Base-by-base conservation (phyloP, 1,140 invertebrate genomes). In the Muscidifurax raptorellus region DNA sequence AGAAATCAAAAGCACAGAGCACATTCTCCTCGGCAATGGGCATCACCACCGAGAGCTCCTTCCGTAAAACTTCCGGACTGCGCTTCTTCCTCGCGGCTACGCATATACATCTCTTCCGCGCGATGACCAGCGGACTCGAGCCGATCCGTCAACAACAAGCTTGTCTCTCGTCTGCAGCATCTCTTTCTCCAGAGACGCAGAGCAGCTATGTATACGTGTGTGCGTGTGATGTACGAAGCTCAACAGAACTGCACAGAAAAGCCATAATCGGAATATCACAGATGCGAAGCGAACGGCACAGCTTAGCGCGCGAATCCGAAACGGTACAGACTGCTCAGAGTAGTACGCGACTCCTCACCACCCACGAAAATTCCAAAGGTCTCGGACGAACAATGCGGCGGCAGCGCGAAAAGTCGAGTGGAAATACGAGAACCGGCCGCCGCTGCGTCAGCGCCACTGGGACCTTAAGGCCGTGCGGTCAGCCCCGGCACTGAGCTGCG, bases 381-480 rank as follows among this genome's bases (percentile, higher is more conserved):
- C 52, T 30, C 77, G 15, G n/a, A 7, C 28, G n/a, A 59, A 59
- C 52, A 59, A 59, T 59, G 52, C 52, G n/a, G 40, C 28, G 10
- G 36, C 7, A 27, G 75, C 25, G 77, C 77, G 40, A 72, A 78
- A 47, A 47, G 30, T 27, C 67, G 27, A 25, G 52, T 22, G 30
- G 52, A 76, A 47, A 47, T 28, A 30, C 71, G 52, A 32, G 40
- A 66, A 36, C 66, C 12, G 9, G 59, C 76, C 64, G 72, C 59
- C 44, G 66, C 67, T 15, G 32, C 76, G 44, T 80, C 59, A 82
- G 32, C 52, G 28, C 59, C 74, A 59, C 72, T 66, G 67, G 75
- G 74, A 27, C 77, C 82, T 83, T 83, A 83, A 83, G 75, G 82
- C 82, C 82, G 82, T 72, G 81, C 81, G 81, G 74, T 67, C 74